phyloP scores from a whole-genome alignment of 2,113 vertebrate genomes.

The Chloebia gouldiae region DNA sequence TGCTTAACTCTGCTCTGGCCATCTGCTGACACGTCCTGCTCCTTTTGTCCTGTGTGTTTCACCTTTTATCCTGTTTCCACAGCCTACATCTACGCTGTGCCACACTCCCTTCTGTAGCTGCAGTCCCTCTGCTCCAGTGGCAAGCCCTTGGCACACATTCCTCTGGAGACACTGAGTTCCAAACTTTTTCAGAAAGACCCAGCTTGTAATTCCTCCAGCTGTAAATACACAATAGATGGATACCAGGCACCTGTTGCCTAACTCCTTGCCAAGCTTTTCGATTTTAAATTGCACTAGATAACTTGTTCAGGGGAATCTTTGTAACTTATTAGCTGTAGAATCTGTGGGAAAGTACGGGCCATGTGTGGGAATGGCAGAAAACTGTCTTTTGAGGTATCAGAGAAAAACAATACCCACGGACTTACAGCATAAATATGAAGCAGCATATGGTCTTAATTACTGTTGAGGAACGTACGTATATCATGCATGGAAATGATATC shows the following conservation, averaged over 20 bases:
- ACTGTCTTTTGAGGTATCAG: neutral
- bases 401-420: neutral
- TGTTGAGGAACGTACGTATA: neutral
- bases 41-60: neutral
- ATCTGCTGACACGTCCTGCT: neutral
- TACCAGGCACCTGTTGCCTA: conserved; percentile 53
- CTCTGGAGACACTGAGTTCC: neutral
- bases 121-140: accelerated
- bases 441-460: conserved; percentile 28
- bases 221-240: neutral
- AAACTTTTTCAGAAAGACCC: conserved; percentile 43
- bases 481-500: conserved; percentile 27
- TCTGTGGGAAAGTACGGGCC: neutral
- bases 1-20: neutral
- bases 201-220: neutral
- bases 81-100: neutral
- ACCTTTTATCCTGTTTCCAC: no score
- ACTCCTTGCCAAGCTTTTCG: neutral
- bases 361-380: conserved; percentile 26
- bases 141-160: neutral
- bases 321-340: neutral
- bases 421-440: neutral
- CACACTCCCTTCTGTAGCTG: neutral
- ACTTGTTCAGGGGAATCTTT: neutral
- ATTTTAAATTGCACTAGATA: conserved; percentile 17